Conservation (phyloP, 1,140 invertebrate genomes). For the Dreissena rostriformis region DNA sequence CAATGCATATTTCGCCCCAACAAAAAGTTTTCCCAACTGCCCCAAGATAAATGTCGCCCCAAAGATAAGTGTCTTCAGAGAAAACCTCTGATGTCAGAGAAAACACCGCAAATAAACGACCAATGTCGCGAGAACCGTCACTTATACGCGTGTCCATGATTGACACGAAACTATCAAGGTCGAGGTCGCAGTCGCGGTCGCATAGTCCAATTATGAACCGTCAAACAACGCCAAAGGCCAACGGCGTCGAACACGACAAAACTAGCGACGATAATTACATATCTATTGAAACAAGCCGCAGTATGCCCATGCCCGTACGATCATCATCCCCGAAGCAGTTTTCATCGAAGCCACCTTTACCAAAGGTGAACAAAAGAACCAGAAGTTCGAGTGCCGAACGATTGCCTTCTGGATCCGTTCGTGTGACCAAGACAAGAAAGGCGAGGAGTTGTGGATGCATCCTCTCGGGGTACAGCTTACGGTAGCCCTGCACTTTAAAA, state of each 20-base stretch:
- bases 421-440: background rate
- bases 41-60: background rate
- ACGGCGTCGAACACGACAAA: background rate
- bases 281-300: background rate
- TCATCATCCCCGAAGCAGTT: background rate
- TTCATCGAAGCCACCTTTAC: background rate
- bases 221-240: background rate
- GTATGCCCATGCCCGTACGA: background rate
- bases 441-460: background rate
- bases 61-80: background rate
- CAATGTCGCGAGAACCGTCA: slow-evolving; percentile 12
- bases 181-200: too few species aligned
- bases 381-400: background rate
- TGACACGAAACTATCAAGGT: slow-evolving; percentile 2
- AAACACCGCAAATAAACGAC: slow-evolving; percentile 20
- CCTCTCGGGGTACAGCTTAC: background rate
- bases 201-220: background rate
- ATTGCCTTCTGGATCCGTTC: background rate
- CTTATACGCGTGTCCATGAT: background rate
- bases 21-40: background rate
- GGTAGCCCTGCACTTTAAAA: too few species aligned
- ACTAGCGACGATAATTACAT: background rate
- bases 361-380: background rate
- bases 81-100: background rate
- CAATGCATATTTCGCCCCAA: background rate